These are phyloP conservation scores for Zingel zingel DNA, from an alignment of 2,113 vertebrate species.

Conservation along the genomic window DNA sequence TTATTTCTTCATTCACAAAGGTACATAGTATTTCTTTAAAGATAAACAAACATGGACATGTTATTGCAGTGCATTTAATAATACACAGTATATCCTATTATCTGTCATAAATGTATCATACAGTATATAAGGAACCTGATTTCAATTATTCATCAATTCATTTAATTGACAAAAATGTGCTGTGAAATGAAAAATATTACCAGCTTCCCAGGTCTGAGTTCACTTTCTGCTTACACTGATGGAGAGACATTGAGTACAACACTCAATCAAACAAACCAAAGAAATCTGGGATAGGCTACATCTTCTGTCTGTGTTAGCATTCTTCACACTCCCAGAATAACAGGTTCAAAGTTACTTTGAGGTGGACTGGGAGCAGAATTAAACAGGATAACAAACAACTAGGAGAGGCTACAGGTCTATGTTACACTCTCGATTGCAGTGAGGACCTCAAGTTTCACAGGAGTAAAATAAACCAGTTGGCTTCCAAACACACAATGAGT, in stretches of 20 bases:
- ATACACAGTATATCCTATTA: neutral
- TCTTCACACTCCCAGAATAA: slow-evolving; percentile 34
- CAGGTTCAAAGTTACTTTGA: slow-evolving; percentile 26
- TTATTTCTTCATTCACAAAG: neutral
- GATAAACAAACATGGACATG: neutral
- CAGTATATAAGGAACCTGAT: neutral
- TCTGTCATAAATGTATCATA: neutral
- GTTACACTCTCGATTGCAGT: slow-evolving; percentile 23
- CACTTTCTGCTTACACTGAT: neutral
- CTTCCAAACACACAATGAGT: slow-evolving; percentile 23
- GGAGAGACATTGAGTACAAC: neutral
- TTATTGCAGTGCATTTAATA: neutral
- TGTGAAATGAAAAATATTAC: neutral
- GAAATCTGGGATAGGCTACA: neutral
- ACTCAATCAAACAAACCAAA: slow-evolving; percentile 10
- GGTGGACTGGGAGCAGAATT: neutral
- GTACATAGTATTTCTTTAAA: neutral
- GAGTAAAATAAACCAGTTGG: slow-evolving; percentile 36
- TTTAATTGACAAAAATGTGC: neutral
- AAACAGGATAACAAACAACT: slow-evolving; percentile 42
- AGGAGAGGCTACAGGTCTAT: neutral
- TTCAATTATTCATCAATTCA: neutral
- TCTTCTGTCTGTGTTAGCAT: slow-evolving; percentile 15
- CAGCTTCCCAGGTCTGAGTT: neutral
- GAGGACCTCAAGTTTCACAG: slow-evolving; percentile 32